These are phyloP conservation scores for Cotesia vestalis DNA, from an alignment of 1,140 invertebrate species.

Conservation along the genomic window DNA sequence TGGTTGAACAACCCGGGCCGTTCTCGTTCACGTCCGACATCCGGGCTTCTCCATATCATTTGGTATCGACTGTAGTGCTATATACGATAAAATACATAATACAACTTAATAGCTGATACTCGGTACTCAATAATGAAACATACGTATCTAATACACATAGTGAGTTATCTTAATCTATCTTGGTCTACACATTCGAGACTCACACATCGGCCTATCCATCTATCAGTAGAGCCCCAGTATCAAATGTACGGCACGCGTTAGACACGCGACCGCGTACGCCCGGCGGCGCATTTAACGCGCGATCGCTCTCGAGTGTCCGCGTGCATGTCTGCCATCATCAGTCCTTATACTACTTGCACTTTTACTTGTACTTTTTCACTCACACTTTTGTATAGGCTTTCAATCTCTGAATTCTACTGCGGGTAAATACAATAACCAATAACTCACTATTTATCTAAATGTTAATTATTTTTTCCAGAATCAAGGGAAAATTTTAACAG, in stretches of 20 bases:
- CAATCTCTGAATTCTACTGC: no score
- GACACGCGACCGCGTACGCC: conserved; percentile 61
- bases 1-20: background rate
- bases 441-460: no score
- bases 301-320: conserved; percentile 63
- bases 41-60: conserved; percentile 3
- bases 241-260: conserved; percentile 54
- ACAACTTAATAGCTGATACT: no score
- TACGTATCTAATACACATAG: no score
- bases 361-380: background rate
- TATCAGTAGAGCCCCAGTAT: conserved; percentile 22
- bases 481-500: no score
- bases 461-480: no score
- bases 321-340: conserved; percentile 34
- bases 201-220: background rate
- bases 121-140: no score
- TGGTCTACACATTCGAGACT: background rate
- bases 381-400: background rate
- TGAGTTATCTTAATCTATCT: no score
- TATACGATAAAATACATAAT: background rate
- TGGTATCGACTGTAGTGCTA: conserved; percentile 3
- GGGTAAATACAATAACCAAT: no score
- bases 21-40: conserved; percentile 11
- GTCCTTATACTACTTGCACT: conserved; percentile 4
- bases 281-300: conserved; percentile 64